A percentile compares a stretch with the other conserved stretches of the same genome.
Conservation (phyloP, 2,113 vertebrate genomes). For the Clupea harengus region DNA sequence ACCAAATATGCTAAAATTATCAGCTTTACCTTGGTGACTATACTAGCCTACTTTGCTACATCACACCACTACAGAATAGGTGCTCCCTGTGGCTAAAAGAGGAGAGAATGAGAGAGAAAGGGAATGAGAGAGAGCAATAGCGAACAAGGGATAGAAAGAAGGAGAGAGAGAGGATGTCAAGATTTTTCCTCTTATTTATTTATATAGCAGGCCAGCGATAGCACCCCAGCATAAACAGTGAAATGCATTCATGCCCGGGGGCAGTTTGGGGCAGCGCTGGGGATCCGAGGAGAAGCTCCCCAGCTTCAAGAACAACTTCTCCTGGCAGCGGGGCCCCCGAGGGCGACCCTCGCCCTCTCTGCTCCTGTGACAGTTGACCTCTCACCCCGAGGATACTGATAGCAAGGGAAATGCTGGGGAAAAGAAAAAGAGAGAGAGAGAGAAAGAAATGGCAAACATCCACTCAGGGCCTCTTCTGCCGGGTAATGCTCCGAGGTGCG, state of each 20-base stretch:
- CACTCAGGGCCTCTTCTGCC: conserved; percentile 49
- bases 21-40: neutral
- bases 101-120: conserved; percentile 19
- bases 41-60: neutral
- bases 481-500: conserved; percentile 55
- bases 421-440: neutral
- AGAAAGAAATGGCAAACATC: conserved; percentile 30
- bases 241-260: conserved; percentile 74
- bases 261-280: conserved; percentile 71
- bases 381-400: conserved; percentile 50
- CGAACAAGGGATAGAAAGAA: neutral
- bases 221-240: conserved; percentile 57
- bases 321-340: conserved; percentile 58
- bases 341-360: conserved; percentile 52
- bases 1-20: neutral
- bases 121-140: conserved; percentile 24
- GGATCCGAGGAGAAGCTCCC: conserved; percentile 65
- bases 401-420: conserved; percentile 19
- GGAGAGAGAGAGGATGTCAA: neutral
- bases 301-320: conserved; percentile 64
- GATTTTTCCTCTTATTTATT: neutral
- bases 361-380: conserved; percentile 71
- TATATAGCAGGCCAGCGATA: conserved; percentile 36
- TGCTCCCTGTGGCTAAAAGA: neutral
- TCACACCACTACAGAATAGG: neutral